Evolutionary conservation across 2,888 invertebrate genomes (phyloP).

Genomic region (Gasteruption jaculator): DNA sequence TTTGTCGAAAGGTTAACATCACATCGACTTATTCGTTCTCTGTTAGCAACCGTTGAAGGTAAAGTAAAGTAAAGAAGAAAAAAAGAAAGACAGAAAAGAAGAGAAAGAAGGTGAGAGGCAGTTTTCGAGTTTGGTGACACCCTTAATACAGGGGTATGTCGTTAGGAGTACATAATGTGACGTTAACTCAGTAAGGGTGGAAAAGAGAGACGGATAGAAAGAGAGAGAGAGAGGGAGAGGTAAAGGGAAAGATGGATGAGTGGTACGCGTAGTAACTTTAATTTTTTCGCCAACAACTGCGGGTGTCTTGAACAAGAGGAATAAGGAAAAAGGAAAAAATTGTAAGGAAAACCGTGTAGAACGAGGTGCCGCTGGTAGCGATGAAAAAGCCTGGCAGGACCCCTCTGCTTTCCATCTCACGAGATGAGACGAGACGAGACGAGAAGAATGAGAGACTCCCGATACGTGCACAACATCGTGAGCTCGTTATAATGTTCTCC

Average conservation of each 20-base stretch:
- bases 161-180: conserved; percentile 31
- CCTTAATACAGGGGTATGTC: conserved; percentile 12
- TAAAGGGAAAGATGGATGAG: conserved; percentile 33
- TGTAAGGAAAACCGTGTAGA: conserved; percentile 10
- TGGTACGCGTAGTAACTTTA: conserved; percentile 38
- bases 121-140: too few relatives aligned
- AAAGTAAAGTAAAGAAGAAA: too few relatives aligned
- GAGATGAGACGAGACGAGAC: conserved; percentile 11
- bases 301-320: conserved; percentile 7
- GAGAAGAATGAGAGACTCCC: conserved; percentile 20
- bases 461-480: conserved; percentile 39
- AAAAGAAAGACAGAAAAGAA: too few relatives aligned
- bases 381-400: conserved; percentile 5
- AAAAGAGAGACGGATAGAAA: conserved; percentile 16
- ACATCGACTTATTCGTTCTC: too few relatives aligned
- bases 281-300: conserved; percentile 27
- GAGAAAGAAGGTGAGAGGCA: too few relatives aligned
- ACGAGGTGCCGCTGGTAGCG: conserved; percentile 7
- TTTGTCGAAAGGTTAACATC: too few relatives aligned
- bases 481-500: conserved; percentile 38
- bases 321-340: conserved; percentile 13
- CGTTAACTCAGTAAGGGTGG: conserved; percentile 29
- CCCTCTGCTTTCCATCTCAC: conserved; percentile 3
- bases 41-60: too few relatives aligned
- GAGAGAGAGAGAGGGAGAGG: too few relatives aligned